phyloP scores from a whole-genome alignment of 2,797 vertebrate species.

The Meriones psammophilus region DNA sequence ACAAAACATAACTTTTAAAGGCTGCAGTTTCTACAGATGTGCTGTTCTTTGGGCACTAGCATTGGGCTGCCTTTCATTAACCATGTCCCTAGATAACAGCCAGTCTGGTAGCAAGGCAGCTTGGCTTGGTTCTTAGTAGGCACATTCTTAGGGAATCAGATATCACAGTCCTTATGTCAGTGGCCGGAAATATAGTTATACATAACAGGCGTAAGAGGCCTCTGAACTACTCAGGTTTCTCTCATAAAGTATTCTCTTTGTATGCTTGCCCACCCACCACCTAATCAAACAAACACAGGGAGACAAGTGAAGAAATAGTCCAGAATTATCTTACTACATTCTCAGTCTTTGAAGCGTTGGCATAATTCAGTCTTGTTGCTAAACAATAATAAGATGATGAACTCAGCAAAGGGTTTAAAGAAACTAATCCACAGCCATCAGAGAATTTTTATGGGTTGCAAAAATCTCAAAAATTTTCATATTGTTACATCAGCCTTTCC shows the following conservation, averaged over 20 bases:
- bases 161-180: not conserved
- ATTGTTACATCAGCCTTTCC: not conserved
- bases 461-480: not conserved
- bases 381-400: not conserved
- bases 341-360: conserved; percentile 1
- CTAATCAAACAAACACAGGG: not conserved
- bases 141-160: not conserved
- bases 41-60: not conserved
- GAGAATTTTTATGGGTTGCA: not conserved
- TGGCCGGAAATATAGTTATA: not conserved
- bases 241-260: not conserved
- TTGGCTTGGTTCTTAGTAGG: not conserved
- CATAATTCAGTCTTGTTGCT: not conserved
- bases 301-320: not conserved
- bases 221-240: not conserved
- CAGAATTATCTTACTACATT: not conserved
- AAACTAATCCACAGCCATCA: not conserved
- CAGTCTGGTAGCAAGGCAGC: not conserved
- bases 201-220: not conserved
- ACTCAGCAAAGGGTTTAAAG: not conserved
- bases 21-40: not conserved
- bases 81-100: too few species aligned
- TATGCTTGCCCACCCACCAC: not conserved
- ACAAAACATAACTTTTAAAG: conserved; percentile 23
- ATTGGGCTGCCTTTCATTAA: not conserved